Base-by-base conservation (phyloP, 1,140 invertebrate species). In the Oedothorax gibbosus region DNA sequence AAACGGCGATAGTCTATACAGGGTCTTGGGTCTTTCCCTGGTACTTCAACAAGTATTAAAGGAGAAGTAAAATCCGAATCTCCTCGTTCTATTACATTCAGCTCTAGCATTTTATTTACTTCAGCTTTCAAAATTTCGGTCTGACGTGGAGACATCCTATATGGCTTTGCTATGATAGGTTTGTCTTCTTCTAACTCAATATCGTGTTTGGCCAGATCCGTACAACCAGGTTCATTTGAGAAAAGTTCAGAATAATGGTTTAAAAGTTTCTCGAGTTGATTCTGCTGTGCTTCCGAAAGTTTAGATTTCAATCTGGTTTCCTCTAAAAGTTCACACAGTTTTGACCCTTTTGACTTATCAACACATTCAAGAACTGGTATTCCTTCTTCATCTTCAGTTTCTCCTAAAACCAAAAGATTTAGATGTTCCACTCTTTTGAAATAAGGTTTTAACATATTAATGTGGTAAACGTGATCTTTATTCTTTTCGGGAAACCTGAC, bases 1-100 rank as follows among this genome's bases (percentile, higher is more conserved):
- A 93, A 72, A 18, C 76, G 54, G 35, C 91, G 57, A 86, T 89
- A 93, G 87, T 93, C 91, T 0, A 92, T n/a, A 86, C 89, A 91
- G 60, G 60, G 60, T 15, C n/a, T n/a, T n/a, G n/a, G n/a, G n/a
- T n/a, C 60, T 14, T 15, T 35, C 35, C 35, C 35, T 11, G 77
- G 77, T 10, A 49, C 53, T 66, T 71, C 79, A 49, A 81, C 20
- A 21, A 81, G 51, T 53, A 81, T 81, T 50, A 81, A 66, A n/a
- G 66, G 54, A 15, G 79, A 81, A n/a, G 66, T 72, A 53, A 54
- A 71, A 71, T 60, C 15, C 11, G 57, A 81, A 14, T 81, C n/a
- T 60, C 54, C 79, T 50, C 35, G 8, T 50, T 71, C 54, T 10
- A 81, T 57, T 18, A 81, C 21, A 11, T 72, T 57, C n/a, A 72